Evolutionary conservation across 2,797 vertebrate genomes (phyloP), one percentile per base, ranked within the genome.

Genomic region (Bradypodion ventrale): DNA sequence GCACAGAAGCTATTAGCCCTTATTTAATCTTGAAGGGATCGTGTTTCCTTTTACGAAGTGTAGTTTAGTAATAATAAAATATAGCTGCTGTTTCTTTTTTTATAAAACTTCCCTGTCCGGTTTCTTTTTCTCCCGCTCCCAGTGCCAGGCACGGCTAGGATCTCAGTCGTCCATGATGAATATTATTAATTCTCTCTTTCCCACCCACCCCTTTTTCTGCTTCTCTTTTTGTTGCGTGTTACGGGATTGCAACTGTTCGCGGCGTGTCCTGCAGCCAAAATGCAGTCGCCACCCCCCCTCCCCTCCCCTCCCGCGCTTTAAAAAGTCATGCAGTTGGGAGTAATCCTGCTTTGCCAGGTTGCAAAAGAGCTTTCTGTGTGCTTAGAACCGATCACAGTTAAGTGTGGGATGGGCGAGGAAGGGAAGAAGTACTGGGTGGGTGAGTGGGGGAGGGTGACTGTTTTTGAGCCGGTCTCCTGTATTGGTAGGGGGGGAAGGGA

Each of bases 81-180:
- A 59, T 35, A 23, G 32, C 60, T 32, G 16, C 9, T 10, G 9
- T n/a, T n/a, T n/a, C 16, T 15, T 21, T 56, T 56, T 56, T 56
- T 21, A 49, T 16, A 16, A 62, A 91, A 90, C 88, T 88, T 89
- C 78, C 75, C 46, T 42, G 40, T 42, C 82, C 79, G 29, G 40
- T 56, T 62, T 16, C 37, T 56, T 62, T 65, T 52, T 69, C 78
- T 78, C 56, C 2, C n/a, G n/a, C 69, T 16, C 40, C 8, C 62
- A 8, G 72, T 73, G 70, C 84, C 84, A 76, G 83, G 56, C 56
- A 49, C 65, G 21, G 59, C 59, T 29, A 29, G 73, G 59, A 42
- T 44, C 60, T 13, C 10, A 29, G 19, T 62, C 62, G 44, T 56
- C 66, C 73, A 25, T 60, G 65, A 62, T 66, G 56, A 83, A n/a